Conservation (phyloP, 2,888 invertebrate genomes). For the Ischnura elegans region DNA sequence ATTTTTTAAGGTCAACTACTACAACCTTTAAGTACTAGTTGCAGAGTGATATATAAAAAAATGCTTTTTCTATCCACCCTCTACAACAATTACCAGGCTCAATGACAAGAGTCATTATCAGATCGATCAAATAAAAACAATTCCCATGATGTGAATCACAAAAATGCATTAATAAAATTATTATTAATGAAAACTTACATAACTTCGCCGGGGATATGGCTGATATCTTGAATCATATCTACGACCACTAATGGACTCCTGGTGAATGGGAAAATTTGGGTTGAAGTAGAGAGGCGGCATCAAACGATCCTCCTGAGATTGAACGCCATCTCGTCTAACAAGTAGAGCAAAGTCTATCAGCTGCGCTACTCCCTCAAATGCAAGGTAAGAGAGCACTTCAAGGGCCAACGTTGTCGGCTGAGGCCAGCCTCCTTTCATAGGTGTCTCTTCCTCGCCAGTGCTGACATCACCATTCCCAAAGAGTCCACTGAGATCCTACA, state of each 20-base stretch:
- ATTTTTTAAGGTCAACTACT: too few relatives aligned
- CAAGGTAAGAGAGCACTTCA: conserved; percentile 90
- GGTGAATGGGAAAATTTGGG: conserved; percentile 76
- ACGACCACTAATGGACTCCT: neutral
- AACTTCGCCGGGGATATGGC: conserved; percentile 4
- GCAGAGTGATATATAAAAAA: too few relatives aligned
- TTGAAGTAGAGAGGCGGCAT: conserved; percentile 84
- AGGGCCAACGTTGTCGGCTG: conserved; percentile 81
- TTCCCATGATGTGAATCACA: too few relatives aligned
- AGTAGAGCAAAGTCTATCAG: conserved; percentile 91
- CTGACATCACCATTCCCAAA: neutral
- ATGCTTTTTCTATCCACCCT: too few relatives aligned
- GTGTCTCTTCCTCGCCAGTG: conserved; percentile 72
- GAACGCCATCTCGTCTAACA: conserved; percentile 87
- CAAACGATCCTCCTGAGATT: conserved; percentile 83
- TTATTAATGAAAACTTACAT: conserved; percentile 12
- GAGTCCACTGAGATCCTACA: neutral
- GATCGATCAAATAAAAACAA: too few relatives aligned
- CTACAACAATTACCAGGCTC: too few relatives aligned
- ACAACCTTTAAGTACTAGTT: too few relatives aligned
- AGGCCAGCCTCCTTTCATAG: conserved; percentile 78
- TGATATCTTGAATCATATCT: neutral
- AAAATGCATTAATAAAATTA: too few relatives aligned
- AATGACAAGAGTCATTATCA: too few relatives aligned
- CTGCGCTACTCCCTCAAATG: conserved; percentile 94